Conservation (phyloP, 2,113 vertebrate species). For the Tinamus guttatus region DNA sequence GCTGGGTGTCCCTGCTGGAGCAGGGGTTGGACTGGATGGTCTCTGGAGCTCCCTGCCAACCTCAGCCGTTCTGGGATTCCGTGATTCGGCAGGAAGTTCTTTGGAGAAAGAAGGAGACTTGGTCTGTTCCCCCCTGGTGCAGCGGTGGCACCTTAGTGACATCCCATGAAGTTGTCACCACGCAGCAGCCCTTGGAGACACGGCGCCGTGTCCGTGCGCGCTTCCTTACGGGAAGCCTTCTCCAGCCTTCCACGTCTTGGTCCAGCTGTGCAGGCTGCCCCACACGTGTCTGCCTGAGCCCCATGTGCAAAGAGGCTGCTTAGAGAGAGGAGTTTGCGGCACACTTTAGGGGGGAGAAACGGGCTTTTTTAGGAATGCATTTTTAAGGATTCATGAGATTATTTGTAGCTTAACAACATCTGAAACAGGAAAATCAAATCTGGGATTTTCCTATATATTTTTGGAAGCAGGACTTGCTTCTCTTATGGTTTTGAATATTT, state of each 20-base stretch:
- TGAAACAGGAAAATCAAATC: background rate
- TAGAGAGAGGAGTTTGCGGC: background rate
- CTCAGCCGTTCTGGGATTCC: too few relatives aligned
- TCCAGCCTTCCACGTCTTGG: rapidly evolving
- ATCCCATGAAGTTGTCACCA: background rate
- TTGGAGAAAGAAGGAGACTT: background rate
- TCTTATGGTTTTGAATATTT: background rate
- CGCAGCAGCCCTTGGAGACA: rapidly evolving
- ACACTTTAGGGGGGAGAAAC: background rate
- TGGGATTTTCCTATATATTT: background rate
- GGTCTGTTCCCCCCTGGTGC: background rate
- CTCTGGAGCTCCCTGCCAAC: too few relatives aligned
- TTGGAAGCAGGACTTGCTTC: background rate
- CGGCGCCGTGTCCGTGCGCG: rapidly evolving
- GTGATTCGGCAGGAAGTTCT: background rate
- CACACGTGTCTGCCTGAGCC: background rate
- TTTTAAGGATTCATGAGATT: background rate
- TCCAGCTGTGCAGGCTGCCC: rapidly evolving
- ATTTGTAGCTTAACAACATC: background rate
- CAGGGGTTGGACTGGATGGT: too few relatives aligned
- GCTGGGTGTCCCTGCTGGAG: too few relatives aligned
- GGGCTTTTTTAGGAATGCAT: background rate
- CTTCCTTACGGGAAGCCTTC: background rate
- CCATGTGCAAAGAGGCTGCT: background rate
- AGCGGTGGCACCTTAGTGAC: rapidly evolving